phyloP scores from a whole-genome alignment of 2,888 invertebrate genomes.

The Acanthococcus lagerstroemiae region DNA sequence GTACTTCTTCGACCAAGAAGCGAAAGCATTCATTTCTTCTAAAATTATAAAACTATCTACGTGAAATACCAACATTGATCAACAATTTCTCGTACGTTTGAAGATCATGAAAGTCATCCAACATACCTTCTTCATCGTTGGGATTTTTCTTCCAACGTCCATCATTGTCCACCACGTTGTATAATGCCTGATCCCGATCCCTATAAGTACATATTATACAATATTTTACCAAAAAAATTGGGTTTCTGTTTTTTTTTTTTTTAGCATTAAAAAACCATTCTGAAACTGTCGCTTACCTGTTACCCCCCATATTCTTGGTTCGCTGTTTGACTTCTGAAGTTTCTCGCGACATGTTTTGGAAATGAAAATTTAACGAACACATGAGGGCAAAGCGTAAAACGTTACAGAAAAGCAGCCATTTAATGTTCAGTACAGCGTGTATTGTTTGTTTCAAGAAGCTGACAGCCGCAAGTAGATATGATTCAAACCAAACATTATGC shows the following conservation, averaged over 20 bases:
- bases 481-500: too few relatives aligned
- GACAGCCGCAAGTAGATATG: too few relatives aligned
- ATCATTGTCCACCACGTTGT: conserved; percentile 7
- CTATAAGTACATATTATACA: too few relatives aligned
- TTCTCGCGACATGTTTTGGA: conserved; percentile 3
- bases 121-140: conserved; percentile 10
- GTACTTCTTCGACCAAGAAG: conserved; percentile 2
- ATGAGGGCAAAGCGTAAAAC: too few relatives aligned
- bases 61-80: not conserved
- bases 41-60: not conserved
- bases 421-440: too few relatives aligned
- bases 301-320: not conserved
- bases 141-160: not conserved
- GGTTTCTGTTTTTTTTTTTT: too few relatives aligned
- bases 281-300: not conserved
- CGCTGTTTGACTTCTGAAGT: not conserved
- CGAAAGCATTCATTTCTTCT: conserved; percentile 13
- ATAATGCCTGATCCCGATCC: conserved; percentile 2
- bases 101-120: not conserved
- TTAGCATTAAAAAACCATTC: too few relatives aligned
- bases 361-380: not conserved
- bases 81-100: not conserved
- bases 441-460: too few relatives aligned
- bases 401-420: too few relatives aligned
- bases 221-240: too few relatives aligned